Evolutionary conservation across 2,888 invertebrate genomes (phyloP), one percentile per base, ranked within the genome.

Genomic region (Aradus depressus): DNA sequence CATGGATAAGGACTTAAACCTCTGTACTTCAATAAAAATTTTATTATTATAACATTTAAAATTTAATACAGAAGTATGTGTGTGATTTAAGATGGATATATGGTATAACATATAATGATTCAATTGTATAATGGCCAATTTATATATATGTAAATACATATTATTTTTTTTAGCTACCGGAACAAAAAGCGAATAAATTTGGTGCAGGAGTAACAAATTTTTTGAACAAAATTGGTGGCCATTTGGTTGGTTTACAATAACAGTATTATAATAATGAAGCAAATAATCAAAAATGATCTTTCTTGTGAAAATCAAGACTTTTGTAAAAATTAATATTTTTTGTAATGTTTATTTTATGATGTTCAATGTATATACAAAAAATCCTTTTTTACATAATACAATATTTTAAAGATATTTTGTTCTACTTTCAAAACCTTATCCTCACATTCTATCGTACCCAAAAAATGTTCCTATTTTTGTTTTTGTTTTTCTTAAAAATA

Each of bases 161-260:
- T 28, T 4, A 41, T 35, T 34, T 25, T 3, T 52, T 45, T 6
- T 42, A 54, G 54, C 44, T 50, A n/a, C 54, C 54, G 19, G 25
- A 44, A 21, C 38, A 43, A 18, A 35, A 23, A 22, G 38, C 21
- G 22, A 43, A 25, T 18, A 48, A 49, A 41, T 12, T 50, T 21
- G 50, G 51, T n/a, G 49, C 49, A 52, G 34, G 48, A 14, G 38
- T 54, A 26, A 54, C 54, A 5, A 28, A 42, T 6, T 47, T 39
- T 26, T 41, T 54, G 18, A 51, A 54, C 19, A 22, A 34, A 28
- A 44, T 54, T 41, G 54, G 54, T n/a, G 54, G 49, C 3, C 48
- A 51, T 18, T 35, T 54, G 16, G 54, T 54, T 41, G 54, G 54
- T n/a, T 31, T 54, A 6, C 51, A 52, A 25, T 22, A 44, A 49